Evolutionary conservation across 2,797 vertebrate genomes (phyloP), one percentile per base, ranked within the genome.

Genomic region (Austrolebias charrua): DNA sequence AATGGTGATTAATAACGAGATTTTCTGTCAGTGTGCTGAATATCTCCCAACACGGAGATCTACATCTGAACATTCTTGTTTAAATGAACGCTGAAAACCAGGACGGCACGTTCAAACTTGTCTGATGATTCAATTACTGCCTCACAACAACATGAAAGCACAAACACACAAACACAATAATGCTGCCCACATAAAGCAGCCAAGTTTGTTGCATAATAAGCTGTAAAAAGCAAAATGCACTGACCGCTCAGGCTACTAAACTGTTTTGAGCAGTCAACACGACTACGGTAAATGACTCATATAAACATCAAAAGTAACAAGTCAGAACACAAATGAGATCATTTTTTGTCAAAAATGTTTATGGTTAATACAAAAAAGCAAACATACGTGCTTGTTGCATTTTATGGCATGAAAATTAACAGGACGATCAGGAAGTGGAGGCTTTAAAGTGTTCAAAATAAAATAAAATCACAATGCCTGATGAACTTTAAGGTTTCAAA

Each of bases 161-260:
- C 29, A 16, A 6, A 5, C 14, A 58, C 50, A 8, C 5, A 19
- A 49, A 59, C 50, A 28, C 46, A 60, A n/a, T 65, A 55, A 69
- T 60, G 60, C 18, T n/a, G 58, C 16, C 55, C 56, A 64, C 48
- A 53, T 40, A 28, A 72, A 31, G 42, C 56, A 44, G n/a, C 46
- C 13, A 49, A 55, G 45, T n/a, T 9, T 18, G 55, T 68, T 73
- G 20, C 48, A 77, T 63, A 70, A 67, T 55, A 13, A 14, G 69
- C 13, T 49, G 57, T 66, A 73, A 78, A 75, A 52, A 35, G 15
- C 40, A 5, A 42, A 20, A 11, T 20, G 14, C 11, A 2, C 56
- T 29, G 55, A 60, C 53, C 54, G 55, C 63, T 58, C 52, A 59
- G 33, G 35, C 38, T 43, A 44, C 61, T 63, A 55, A 65, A 68